phyloP scores from a whole-genome alignment of 2,888 invertebrate genomes.

The Furcula furcula region DNA sequence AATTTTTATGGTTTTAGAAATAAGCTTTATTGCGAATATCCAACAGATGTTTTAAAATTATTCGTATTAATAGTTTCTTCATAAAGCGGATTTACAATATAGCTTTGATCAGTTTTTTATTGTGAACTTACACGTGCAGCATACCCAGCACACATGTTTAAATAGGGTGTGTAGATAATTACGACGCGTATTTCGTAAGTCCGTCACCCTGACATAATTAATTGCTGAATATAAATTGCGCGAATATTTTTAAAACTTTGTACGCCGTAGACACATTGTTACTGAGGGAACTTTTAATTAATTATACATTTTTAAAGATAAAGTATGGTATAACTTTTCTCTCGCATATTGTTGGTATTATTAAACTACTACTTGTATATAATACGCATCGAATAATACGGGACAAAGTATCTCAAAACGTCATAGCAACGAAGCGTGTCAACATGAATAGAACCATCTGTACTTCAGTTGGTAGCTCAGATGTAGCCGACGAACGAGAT shows the following conservation, averaged over 20 bases:
- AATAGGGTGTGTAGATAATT: neutral
- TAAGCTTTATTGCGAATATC: too few species aligned
- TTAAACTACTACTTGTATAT: too few species aligned
- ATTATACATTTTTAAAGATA: constrained; percentile 26
- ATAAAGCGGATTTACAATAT: too few species aligned
- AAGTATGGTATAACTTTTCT: neutral
- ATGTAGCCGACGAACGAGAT: constrained; percentile 21
- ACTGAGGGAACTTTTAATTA: constrained; percentile 30
- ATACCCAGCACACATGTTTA: neutral
- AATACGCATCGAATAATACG: too few species aligned
- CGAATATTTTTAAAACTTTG: constrained; percentile 1
- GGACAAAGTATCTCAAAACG: constrained; percentile 6
- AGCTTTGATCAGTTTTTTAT: neutral
- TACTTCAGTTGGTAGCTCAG: constrained; percentile 36
- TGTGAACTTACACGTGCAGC: neutral
- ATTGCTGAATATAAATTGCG: constrained; percentile 3
- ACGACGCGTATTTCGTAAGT: neutral
- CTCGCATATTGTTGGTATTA: too few species aligned
- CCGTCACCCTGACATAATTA: constrained; percentile 2
- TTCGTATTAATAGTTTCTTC: too few species aligned
- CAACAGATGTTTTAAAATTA: too few species aligned
- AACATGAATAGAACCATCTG: constrained; percentile 43
- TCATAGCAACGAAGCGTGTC: constrained; percentile 38
- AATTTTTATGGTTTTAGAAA: too few species aligned
- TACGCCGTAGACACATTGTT: constrained; percentile 6